Evolutionary conservation across 64 coral and sea anemone genomes (phyloP), one percentile per base, ranked within the genome.

Genomic region (Platygyra sinensis): DNA sequence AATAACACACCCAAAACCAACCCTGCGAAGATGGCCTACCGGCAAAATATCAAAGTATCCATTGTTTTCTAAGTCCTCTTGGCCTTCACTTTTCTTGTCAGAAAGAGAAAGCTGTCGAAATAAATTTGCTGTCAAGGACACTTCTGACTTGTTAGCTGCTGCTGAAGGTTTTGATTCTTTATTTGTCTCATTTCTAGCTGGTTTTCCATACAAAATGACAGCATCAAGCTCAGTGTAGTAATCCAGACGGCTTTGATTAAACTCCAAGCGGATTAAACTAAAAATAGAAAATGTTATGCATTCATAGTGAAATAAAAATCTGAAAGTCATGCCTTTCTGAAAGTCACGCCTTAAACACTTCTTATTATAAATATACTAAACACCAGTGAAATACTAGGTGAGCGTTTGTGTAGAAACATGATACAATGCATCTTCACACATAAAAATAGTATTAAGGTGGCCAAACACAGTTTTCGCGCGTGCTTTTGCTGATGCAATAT

Each of bases 201-300:
- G 72, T 18, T 74, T 80, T n/a, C 97, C 94, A 65, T 78, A 90
- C 54, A 99, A 80, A 76, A 86, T 86, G 73, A 99, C 94, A 33
- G 97, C 97, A 91, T 99, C 97, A 31, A 99, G 87, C 57, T 99
- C 94, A 64, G 97, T 99, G 86, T 99, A 99, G 80, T 99, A 99
- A 13, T 91, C 73, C 6, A 96, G 79, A 79, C 94, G 97, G n/a
- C 74, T 77, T 82, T 99, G 97, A 71, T 99, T 96, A 51, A 99
- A 99, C 65, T 99, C 97, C 72, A 99, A 54, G 38, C 97, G 91
- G 39, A 99, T 86, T 0, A 95, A 62, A 69, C 97, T 99, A 55
- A 75, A 88, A 76, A 25, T 11, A 42, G 83, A 30, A 18, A 18
- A 87, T 0, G 12, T 19, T 62, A 31, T 10, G 30, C 13, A 16